Evolutionary conservation across 2,888 invertebrate species (phyloP), one percentile per base, ranked within the genome.

Genomic region (Watsonalla cultraria): DNA sequence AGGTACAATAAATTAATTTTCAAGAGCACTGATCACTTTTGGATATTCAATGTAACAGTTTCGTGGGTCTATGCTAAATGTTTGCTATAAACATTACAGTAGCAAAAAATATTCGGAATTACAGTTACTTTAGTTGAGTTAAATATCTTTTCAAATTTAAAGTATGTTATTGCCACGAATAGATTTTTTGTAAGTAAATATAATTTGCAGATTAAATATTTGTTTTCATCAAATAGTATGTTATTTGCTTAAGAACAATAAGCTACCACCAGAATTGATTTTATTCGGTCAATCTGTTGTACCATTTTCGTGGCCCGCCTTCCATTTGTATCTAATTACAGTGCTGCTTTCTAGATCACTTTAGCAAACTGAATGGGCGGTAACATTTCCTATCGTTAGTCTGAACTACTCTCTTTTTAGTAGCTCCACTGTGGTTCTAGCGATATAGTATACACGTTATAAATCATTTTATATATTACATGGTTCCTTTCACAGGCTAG

Each of bases 1-100:
- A 45, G 70, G 72, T 50, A 66, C 15, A 45, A 14, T 34, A 6
- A 11, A 7, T 15, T 51, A 35, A 35, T 35, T 13, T 45, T 11
- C 33, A 47, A 46, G 46, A 47, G 49, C 37, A 37, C 39, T 49
- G 8, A 33, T n/a, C 6, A 14, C 14, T 39, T 49, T 37, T 0
- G 42, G 42, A 49, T 14, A 15, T 14, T 15, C 15, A 37, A 11
- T 8, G 5, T 11, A 8, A 24, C 8, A 37, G 14, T 8, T 5
- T 8, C 11, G 37, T 13, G 5, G n/a, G 5, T 13, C 11, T n/a
- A 34, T 8, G 15, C 46, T 33, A 7, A 45, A 47, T 46, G 15
- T 7, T 37, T 37, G 6, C 37, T 37, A 37, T 37, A 4, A 24
- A 24, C 4, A 24, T 37, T 37, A 8, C 2, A 7, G 37, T 37